Evolutionary conservation across 2,113 vertebrate genomes (phyloP), one percentile per base, ranked within the genome.

Genomic region (Suricata suricatta): DNA sequence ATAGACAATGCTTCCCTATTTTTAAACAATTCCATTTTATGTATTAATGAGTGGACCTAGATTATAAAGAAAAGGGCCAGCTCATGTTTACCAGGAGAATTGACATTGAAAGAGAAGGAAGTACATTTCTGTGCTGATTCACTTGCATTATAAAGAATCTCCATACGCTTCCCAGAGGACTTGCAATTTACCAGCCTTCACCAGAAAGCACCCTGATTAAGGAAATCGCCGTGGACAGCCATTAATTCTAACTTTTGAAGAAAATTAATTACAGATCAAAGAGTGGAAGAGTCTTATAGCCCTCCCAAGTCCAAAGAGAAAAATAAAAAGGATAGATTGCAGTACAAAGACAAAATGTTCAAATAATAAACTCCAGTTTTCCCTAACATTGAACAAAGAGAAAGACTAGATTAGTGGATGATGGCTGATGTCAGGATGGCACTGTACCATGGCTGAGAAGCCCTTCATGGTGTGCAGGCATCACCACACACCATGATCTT

Each of bases 161-260:
- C 54, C 91, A 57, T 77, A 74, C 35, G 15, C 21, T 88, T 82
- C 54, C 60, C 63, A 80, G 33, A 79, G 38, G 17, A 57, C 50
- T 12, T 92, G 54, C 29, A 80, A 63, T 80, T 89, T 74, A 68
- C 29, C 31, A 92, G 38, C 17, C 80, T 64, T 94, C 80, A 87
- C 41, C 41, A 87, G 80, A 96, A 96, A 69, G 64, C 79, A 95
- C 68, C 85, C 52, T 50, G 80, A 64, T 69, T 47, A 74, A 96
- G 41, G 69, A 80, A 91, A 93, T 1, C 89, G 35, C 66, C 27
- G 69, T 0, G 5, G 3, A 47, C 29, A 80, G 57, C 12, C 57
- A 94, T 68, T 93, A 89, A 93, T 89, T 95, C 38, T 77, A 81
- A 88, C 9, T 35, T 71, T 57, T 92, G 76, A 15, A 90, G 79